These are phyloP conservation scores for Pterostichus niger DNA, from an alignment of 2,888 invertebrate species.

Conservation along the genomic window DNA sequence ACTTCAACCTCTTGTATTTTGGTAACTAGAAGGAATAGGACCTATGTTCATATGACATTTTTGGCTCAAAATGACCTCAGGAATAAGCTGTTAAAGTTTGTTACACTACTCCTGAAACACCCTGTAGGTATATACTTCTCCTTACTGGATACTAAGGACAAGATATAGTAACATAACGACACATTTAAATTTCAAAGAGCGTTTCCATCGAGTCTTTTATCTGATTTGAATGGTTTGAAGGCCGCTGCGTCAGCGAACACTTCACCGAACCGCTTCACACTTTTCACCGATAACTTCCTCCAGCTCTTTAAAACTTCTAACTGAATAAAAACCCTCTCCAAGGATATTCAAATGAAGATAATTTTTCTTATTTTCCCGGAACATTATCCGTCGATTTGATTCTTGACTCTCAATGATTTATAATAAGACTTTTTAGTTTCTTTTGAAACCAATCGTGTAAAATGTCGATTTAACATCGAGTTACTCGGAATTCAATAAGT, in stretches of 20 bases:
- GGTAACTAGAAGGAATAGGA: no score
- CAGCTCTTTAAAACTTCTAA: slow-evolving; percentile 6
- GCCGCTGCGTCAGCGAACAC: slow-evolving; percentile 18
- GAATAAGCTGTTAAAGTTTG: no score
- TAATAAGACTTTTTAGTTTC: slow-evolving; percentile 21
- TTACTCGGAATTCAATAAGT: slow-evolving; percentile 1
- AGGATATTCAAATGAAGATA: slow-evolving; percentile 25
- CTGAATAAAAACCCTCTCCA: background rate
- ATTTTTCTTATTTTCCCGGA: background rate
- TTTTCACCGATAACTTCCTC: background rate
- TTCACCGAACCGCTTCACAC: background rate
- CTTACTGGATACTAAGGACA: no score
- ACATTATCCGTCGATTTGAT: slow-evolving; percentile 34
- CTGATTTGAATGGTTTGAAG: slow-evolving; percentile 23
- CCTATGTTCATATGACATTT: no score
- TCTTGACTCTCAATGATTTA: slow-evolving; percentile 10
- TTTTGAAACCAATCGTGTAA: slow-evolving; percentile 21
- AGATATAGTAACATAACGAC: no score
- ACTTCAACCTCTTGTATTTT: no score
- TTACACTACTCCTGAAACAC: no score
- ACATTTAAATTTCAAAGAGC: slow-evolving; percentile 4
- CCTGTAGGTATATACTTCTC: no score
- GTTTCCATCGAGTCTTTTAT: background rate
- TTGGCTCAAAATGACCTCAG: no score
- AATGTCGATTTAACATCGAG: slow-evolving; percentile 14